Conservation (phyloP, 2,797 vertebrate species). For the Pelodytes ibericus region DNA sequence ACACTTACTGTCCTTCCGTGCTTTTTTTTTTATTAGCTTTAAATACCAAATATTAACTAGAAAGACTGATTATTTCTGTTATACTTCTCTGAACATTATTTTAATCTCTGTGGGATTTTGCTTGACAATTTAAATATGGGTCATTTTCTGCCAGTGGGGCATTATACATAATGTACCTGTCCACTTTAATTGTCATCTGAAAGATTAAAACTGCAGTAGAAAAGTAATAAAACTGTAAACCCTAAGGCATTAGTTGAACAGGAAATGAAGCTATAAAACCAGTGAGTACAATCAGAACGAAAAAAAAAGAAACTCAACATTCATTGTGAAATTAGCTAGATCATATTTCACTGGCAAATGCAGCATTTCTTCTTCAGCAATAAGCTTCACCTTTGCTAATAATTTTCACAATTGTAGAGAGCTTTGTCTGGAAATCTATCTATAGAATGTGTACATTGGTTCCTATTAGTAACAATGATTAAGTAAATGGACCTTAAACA, state of each 20-base stretch:
- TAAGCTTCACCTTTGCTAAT: not conserved
- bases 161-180: constrained; percentile 22
- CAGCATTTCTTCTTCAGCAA: not conserved
- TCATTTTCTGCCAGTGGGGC: not conserved
- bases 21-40: constrained; percentile 1
- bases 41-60: constrained; percentile 31
- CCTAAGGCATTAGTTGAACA: constrained; percentile 16
- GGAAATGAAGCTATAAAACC: constrained; percentile 37
- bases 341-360: not conserved
- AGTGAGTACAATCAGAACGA: constrained; percentile 31
- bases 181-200: constrained; percentile 5
- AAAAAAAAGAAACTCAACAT: constrained; percentile 33
- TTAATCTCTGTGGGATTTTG: constrained; percentile 5
- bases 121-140: constrained; percentile 16
- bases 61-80: constrained; percentile 31
- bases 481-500: no score
- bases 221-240: constrained; percentile 27
- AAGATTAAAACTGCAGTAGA: constrained; percentile 1
- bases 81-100: constrained; percentile 24
- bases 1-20: constrained; percentile 19
- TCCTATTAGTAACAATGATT: no score
- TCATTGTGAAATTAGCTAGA: constrained; percentile 31
- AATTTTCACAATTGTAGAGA: no score
- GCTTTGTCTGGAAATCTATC: no score
- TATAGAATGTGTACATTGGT: no score